Percentiles rank a stretch among this genome's conserved stretches.
Conservation (phyloP, 2,797 vertebrate genomes). For the Tenualosa thibaudeaui region DNA sequence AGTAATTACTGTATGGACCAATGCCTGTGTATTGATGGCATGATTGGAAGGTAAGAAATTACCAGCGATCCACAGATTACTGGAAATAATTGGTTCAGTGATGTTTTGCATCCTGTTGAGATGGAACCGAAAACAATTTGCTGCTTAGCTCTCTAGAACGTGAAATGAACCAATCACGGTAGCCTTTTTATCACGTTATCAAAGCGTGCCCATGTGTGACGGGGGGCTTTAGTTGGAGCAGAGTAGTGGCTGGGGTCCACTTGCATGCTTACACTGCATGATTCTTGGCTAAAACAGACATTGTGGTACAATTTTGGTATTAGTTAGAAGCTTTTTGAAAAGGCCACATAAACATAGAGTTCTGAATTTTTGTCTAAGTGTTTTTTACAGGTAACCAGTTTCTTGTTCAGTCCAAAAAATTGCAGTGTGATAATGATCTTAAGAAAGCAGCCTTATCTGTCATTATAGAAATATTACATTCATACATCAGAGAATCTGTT, state of each 20-base stretch:
- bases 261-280: no score
- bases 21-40: not conserved
- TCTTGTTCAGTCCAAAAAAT: not conserved
- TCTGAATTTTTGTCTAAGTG: not conserved
- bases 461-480: not conserved
- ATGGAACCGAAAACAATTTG: not conserved
- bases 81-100: not conserved
- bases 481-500: not conserved
- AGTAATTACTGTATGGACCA: not conserved
- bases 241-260: no score
- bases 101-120: conserved; percentile 4
- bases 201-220: conserved; percentile 53
- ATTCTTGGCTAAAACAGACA: conserved; percentile 4
- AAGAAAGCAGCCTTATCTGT: not conserved
- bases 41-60: not conserved
- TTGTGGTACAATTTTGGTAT: not conserved
- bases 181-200: conserved; percentile 57
- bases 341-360: not conserved
- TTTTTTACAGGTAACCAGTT: not conserved
- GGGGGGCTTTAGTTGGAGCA: conserved; percentile 12
- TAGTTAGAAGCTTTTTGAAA: not conserved
- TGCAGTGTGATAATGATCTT: not conserved
- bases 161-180: not conserved
- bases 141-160: not conserved
- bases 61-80: not conserved